Evolutionary conservation across 2,113 vertebrate genomes (phyloP).

Genomic region (Microcebus ravelobensis): DNA sequence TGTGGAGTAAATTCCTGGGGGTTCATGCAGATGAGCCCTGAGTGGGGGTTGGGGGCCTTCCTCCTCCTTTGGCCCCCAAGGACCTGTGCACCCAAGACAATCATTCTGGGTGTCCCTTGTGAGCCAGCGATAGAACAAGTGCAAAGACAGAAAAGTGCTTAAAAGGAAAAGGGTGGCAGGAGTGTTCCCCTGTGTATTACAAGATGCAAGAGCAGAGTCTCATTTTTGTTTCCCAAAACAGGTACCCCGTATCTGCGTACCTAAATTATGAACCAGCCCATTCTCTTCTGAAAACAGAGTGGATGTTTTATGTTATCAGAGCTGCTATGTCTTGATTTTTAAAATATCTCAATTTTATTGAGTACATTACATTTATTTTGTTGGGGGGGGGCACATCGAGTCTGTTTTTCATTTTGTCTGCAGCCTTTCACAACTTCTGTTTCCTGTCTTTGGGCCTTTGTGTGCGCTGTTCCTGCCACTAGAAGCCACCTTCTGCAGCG

Average conservation of each 20-base stretch:
- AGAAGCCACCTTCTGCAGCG: background rate
- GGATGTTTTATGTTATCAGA: background rate
- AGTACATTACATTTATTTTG: background rate
- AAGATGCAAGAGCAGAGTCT: background rate
- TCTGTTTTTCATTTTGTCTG: background rate
- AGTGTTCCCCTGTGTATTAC: too few species aligned
- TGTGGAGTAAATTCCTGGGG: background rate
- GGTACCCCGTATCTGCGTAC: background rate
- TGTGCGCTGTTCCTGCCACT: background rate
- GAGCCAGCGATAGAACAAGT: background rate
- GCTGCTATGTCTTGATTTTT: background rate
- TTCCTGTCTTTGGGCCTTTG: background rate
- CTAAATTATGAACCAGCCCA: background rate
- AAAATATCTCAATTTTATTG: background rate
- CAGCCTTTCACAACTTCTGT: background rate
- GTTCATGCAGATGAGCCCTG: background rate
- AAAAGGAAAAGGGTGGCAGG: accelerated
- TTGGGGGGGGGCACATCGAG: background rate
- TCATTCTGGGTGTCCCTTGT: background rate
- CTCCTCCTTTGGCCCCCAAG: background rate
- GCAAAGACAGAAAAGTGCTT: background rate
- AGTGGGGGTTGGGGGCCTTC: too few species aligned
- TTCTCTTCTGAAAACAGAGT: background rate
- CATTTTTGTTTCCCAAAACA: background rate
- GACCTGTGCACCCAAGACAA: background rate